Conservation (phyloP, 2,797 vertebrate genomes). For the Triplophysa yarkandensis region DNA sequence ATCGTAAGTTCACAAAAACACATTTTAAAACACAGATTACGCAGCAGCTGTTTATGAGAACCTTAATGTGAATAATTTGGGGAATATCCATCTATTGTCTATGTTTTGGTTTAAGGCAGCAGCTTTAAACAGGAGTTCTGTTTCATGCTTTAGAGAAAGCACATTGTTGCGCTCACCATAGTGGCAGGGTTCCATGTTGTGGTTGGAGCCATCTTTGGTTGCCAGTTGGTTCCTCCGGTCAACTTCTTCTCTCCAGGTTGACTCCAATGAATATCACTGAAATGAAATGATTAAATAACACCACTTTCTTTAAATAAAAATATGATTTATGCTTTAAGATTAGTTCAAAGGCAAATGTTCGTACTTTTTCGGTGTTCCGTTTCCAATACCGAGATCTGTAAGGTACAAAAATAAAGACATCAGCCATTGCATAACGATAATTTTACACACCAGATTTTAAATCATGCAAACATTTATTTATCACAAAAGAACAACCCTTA, state of each 20-base stretch:
- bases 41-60: conserved; percentile 3
- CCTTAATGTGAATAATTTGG: neutral
- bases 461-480: conserved; percentile 8
- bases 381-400: conserved; percentile 92
- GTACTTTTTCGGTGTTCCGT: conserved; percentile 91
- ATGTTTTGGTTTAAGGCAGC: conserved; percentile 11
- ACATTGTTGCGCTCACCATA: conserved; percentile 77
- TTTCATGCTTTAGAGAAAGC: conserved; percentile 1
- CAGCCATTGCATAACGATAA: neutral
- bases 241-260: conserved; percentile 95
- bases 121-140: neutral
- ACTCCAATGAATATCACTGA: conserved; percentile 94
- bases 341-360: neutral
- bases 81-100: conserved; percentile 12
- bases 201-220: conserved; percentile 89
- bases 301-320: neutral
- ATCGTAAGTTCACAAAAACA: conserved; percentile 47
- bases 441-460: neutral
- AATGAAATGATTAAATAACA: neutral
- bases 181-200: conserved; percentile 94
- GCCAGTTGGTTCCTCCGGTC: conserved; percentile 95
- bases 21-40: conserved; percentile 31
- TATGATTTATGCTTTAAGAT: neutral
- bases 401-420: conserved; percentile 29
- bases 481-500: no score